phyloP scores from a whole-genome alignment of 53 echinoderm and acorn worm genomes.

The Paracentrotus lividus region DNA sequence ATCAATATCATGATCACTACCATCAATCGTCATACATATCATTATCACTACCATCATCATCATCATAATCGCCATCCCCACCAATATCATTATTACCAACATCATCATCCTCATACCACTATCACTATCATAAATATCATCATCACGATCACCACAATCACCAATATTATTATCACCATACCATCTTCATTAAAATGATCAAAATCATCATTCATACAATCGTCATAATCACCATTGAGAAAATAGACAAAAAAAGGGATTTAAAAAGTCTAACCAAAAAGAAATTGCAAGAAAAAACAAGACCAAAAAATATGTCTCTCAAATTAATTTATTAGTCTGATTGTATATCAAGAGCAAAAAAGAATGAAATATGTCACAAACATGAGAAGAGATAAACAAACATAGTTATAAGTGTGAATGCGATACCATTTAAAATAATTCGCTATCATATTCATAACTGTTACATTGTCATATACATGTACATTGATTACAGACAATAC shows the following conservation, averaged over 20 bases:
- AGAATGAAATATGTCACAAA: neutral
- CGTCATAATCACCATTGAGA: too few relatives aligned
- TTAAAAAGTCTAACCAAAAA: neutral
- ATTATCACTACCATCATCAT: neutral
- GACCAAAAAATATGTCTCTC: neutral
- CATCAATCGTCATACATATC: neutral
- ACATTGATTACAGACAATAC: constrained; percentile 9
- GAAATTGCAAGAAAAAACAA: neutral
- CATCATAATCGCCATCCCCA: neutral
- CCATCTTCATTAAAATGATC: too few relatives aligned
- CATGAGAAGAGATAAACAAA: neutral
- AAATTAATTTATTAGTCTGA: constrained; percentile 31
- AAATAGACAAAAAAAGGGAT: neutral
- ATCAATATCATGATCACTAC: neutral
- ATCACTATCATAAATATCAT: neutral
- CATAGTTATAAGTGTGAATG: constrained; percentile 8
- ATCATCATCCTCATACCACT: neutral
- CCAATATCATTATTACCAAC: neutral
- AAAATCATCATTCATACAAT: too few relatives aligned
- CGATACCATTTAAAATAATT: neutral
- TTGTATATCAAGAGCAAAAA: constrained; percentile 34
- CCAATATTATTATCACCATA: neutral
- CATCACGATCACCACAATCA: neutral
- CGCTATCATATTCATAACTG: neutral
- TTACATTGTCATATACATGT: neutral